Percentiles rank a stretch among this genome's conserved stretches.
Evolutionary conservation across 2,888 invertebrate species (phyloP).

Genomic region (Dynastes maya): DNA sequence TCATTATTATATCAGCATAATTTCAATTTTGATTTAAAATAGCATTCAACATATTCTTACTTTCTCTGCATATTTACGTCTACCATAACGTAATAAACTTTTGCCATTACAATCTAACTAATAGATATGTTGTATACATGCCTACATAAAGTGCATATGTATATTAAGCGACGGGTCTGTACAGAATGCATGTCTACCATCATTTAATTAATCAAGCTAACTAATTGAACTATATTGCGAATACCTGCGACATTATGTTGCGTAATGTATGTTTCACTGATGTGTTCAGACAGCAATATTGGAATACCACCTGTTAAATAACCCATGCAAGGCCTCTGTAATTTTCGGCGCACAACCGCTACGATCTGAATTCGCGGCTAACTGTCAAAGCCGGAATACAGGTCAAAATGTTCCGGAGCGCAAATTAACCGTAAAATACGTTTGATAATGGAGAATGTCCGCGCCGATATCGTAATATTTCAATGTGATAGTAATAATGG

Average conservation of each 20-base stretch:
- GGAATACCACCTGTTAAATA: constrained; percentile 47
- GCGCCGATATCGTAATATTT: too few relatives aligned
- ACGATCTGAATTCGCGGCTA: constrained; percentile 37
- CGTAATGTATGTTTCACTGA: constrained; percentile 37
- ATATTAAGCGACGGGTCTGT: too few relatives aligned
- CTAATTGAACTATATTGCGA: constrained; percentile 49
- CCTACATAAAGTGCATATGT: too few relatives aligned
- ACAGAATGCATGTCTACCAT: background rate
- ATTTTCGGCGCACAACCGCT: constrained; percentile 5
- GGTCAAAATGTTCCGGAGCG: constrained; percentile 22
- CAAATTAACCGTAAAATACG: constrained; percentile 12
- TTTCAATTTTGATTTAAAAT: too few relatives aligned
- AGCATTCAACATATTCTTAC: too few relatives aligned
- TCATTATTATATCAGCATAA: too few relatives aligned
- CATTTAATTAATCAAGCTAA: constrained; percentile 30
- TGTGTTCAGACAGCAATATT: constrained; percentile 43
- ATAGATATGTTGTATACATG: too few relatives aligned
- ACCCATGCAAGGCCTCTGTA: constrained; percentile 38
- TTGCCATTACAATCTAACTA: too few relatives aligned
- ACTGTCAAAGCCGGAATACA: constrained; percentile 46
- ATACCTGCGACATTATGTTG: constrained; percentile 47
- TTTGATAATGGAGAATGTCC: background rate
- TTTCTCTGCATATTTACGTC: too few relatives aligned
- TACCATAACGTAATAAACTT: too few relatives aligned
- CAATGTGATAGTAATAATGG: too few relatives aligned